phyloP scores from a whole-genome alignment of 2,797 vertebrate species.

The Stomatorhinus walkeri region DNA sequence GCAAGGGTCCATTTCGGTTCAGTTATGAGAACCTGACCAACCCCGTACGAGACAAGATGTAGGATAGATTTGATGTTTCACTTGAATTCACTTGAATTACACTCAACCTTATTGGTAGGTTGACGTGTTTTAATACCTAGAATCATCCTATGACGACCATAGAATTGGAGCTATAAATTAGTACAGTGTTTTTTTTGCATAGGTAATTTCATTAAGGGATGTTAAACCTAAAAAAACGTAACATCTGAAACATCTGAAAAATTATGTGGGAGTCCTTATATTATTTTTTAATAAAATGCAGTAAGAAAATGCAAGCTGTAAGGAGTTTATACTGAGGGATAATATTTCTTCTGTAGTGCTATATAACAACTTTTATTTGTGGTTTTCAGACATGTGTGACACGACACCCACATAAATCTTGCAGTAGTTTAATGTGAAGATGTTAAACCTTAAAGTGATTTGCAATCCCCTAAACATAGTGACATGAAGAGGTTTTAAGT shows the following conservation, averaged over 20 bases:
- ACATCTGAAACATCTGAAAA: not conserved
- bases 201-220: not conserved
- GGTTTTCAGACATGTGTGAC: not conserved
- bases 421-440: not conserved
- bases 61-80: not conserved
- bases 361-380: not conserved
- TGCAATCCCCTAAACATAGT: not conserved
- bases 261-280: not conserved
- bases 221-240: not conserved
- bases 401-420: not conserved
- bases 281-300: not conserved
- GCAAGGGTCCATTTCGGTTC: not conserved
- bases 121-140: not conserved
- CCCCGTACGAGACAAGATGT: not conserved
- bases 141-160: not conserved
- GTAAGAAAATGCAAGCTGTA: not conserved
- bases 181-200: not conserved
- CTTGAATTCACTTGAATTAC: not conserved
- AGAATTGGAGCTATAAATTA: not conserved
- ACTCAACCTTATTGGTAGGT: not conserved
- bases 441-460: not conserved
- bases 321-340: not conserved
- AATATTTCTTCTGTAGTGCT: not conserved
- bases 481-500: not conserved
- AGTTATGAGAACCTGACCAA: not conserved